Evolutionary conservation across 1,140 invertebrate species (phyloP), one percentile per base, ranked within the genome.

Genomic region (Saccostrea echinata): DNA sequence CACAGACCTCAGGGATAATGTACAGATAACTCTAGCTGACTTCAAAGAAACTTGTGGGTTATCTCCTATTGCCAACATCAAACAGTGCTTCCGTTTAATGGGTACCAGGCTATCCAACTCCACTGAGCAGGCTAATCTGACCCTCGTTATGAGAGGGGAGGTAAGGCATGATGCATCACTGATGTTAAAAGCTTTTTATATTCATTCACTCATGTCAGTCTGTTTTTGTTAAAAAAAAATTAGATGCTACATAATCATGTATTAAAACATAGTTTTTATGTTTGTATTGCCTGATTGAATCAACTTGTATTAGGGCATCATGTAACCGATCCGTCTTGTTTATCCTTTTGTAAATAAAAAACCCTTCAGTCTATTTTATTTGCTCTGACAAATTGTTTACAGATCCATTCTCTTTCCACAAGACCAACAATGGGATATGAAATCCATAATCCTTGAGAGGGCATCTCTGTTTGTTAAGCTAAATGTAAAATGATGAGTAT

Each of bases 41-140:
- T 94, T 96, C 85, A 95, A 95, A 90, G 94, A 96, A 86, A 95
- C 95, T 86, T 96, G 96, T 94, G 95, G 96, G 68, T 93, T 97
- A 16, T 94, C 95, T 30, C 95, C 96, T 51, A 96, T 96, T 64
- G 95, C 96, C 30, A 96, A 96, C 88, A 95, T 96, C 89, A 96
- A 96, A 89, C 96, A 96, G 92, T 96, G 96, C 91, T 93, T 96
- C 57, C 92, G 95, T 57, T 94, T 96, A 27, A 91, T 96, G 64
- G 93, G 95, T 18, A 94, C 95, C 13, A 86, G 96, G 55, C 92
- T 96, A 24, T 93, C 94, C 24, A 95, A 93, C 80, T 94, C 92
- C 13, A 91, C 94, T 76, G 93, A 95, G 24, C 93, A 93, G 84
- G 91, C 95, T 27, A 90, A 92, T 11, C 90, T 93, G 4, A 94